These are phyloP conservation scores for Diloba caeruleocephala DNA, from an alignment of 2,888 invertebrate genomes.

Conservation along the genomic window DNA sequence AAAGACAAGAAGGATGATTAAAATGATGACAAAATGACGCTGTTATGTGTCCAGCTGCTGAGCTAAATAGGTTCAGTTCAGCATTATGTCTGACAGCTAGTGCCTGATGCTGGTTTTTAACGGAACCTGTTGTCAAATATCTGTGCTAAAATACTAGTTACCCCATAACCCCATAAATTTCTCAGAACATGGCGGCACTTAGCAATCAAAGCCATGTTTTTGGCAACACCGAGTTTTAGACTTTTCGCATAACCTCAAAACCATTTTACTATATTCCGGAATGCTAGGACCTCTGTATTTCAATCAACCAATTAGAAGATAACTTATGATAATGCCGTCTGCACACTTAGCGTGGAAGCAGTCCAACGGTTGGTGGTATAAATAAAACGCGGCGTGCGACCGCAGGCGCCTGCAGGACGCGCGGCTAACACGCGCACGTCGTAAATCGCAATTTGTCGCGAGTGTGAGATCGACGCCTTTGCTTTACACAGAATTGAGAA, in stretches of 20 bases:
- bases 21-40: too few relatives aligned
- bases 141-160: too few relatives aligned
- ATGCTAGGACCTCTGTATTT: slow-evolving; percentile 31
- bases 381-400: slow-evolving; percentile 38
- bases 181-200: not conserved
- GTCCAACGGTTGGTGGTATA: slow-evolving; percentile 24
- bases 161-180: too few relatives aligned
- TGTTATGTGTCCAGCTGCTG: too few relatives aligned
- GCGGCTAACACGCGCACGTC: slow-evolving; percentile 50
- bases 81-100: too few relatives aligned
- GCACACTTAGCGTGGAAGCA: slow-evolving; percentile 46
- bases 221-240: slow-evolving; percentile 10
- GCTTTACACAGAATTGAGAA: slow-evolving; percentile 53
- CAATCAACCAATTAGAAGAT: slow-evolving; percentile 52
- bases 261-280: slow-evolving; percentile 2
- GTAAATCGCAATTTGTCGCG: slow-evolving; percentile 67
- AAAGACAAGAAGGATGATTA: too few relatives aligned
- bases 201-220: slow-evolving; percentile 6
- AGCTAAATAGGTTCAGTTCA: too few relatives aligned
- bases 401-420: slow-evolving; percentile 50
- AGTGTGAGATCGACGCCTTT: slow-evolving; percentile 60
- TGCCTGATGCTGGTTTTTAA: too few relatives aligned
- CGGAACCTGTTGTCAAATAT: too few relatives aligned
- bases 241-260: slow-evolving; percentile 4
- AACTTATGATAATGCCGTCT: slow-evolving; percentile 41